phyloP scores from a whole-genome alignment of 2,797 vertebrate genomes.

The Sphenopsis melanotis region DNA sequence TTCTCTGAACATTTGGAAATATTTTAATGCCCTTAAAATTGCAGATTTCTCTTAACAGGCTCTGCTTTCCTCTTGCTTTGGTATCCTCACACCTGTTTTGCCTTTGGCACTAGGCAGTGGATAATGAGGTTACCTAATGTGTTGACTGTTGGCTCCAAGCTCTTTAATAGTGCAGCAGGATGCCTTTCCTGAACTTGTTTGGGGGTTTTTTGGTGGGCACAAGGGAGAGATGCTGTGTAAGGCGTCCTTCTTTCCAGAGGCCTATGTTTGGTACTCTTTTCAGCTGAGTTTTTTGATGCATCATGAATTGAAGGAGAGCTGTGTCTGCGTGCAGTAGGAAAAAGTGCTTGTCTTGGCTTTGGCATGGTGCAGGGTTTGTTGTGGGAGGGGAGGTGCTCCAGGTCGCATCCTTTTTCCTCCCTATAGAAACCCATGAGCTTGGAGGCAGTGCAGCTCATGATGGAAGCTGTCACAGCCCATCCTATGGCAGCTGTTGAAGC shows the following conservation, averaged over 20 bases:
- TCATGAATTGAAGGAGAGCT: neutral
- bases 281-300: neutral
- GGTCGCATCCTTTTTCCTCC: neutral
- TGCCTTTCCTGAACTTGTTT: constrained; percentile 10
- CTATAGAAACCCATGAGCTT: neutral
- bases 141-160: constrained; percentile 29
- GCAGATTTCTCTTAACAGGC: constrained; percentile 41
- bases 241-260: neutral
- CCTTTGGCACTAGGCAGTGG: constrained; percentile 48
- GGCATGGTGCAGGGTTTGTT: fast-evolving
- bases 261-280: neutral
- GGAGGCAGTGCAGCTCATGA: neutral
- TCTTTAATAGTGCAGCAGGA: constrained; percentile 24
- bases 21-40: constrained; percentile 48
- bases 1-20: constrained; percentile 43
- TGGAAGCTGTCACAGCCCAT: neutral
- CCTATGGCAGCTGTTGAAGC: neutral
- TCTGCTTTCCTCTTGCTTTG: constrained; percentile 21
- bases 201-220: neutral
- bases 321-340: neutral
- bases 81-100: constrained; percentile 64
- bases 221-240: neutral
- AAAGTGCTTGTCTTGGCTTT: neutral
- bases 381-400: neutral
- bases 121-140: constrained; percentile 59